Base-by-base conservation (phyloP, 2,888 invertebrate species). In the Eudemis profundana region DNA sequence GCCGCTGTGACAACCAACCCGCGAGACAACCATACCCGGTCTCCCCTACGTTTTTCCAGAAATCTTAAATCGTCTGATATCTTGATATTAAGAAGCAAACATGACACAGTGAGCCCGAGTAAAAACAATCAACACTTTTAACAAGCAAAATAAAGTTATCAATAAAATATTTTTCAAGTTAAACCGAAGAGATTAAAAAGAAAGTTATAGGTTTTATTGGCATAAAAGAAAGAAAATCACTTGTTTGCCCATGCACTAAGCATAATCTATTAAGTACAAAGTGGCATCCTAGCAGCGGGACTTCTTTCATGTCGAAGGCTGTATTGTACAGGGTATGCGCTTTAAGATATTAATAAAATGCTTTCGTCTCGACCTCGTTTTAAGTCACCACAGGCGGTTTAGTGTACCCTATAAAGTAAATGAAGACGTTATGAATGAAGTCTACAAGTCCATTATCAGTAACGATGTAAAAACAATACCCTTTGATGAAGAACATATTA, bases 311-410 rank as follows among this genome's bases (percentile, higher is more conserved):
- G 29, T 51, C 47, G 19, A 56, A 56, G 38, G 12, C 29, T 42
- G 42, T 33, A 50, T 42, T 57, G 49, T 19, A 14, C 36, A 36
- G 19, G 8, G 54, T 27, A 40, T 29, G 15, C 33, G 38, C 27
- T 40, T 54, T 40, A 49, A 49, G 36, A 42, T 49, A 33, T 56
- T 21, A 56, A 63, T 46, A 29, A 44, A n/a, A 64, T 14, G 42
- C 50, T 57, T 44, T 50, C 47, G 27, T 47, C 42, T 23, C 56
- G 21, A 63, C 33, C 33, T 53, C 15, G 40, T 49, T 44, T 53
- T 42, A 63, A 64, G 36, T 46, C 64, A 44, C 57, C 64, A 64
- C 64, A 17, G 64, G 64, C 17, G 64, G 57, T 51, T 57, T 44
- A 59, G 50, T 51, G 64, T 59, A 51, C 23, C 17, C 42, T 56